Conservation (phyloP, 1,140 invertebrate genomes). For the Zaprionus kolodkinae region DNA sequence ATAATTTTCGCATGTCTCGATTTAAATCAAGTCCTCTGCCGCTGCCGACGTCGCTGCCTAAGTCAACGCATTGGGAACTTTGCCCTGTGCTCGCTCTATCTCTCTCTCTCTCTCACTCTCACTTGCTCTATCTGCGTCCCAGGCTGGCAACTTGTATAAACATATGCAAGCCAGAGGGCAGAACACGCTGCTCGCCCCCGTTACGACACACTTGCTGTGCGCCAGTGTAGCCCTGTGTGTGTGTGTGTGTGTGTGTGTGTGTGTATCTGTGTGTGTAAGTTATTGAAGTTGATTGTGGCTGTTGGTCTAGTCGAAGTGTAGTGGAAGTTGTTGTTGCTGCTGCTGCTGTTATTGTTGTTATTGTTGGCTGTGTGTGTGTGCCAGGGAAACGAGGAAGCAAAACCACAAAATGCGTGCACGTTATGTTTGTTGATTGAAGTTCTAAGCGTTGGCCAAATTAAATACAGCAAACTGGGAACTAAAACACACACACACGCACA, state of each 20-base stretch:
- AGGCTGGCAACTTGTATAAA: slow-evolving; percentile 64
- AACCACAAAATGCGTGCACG: slow-evolving; percentile 63
- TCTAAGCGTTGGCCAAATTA: slow-evolving; percentile 65
- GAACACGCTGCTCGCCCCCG: background rate
- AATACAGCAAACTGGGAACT: slow-evolving; percentile 54
- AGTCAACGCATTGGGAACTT: background rate
- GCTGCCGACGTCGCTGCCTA: background rate
- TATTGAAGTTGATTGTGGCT: slow-evolving; percentile 71
- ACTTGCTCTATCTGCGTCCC: slow-evolving; percentile 10
- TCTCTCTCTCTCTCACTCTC: too few relatives aligned
- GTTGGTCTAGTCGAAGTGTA: slow-evolving; percentile 39
- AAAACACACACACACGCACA: slow-evolving; percentile 16
- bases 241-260: slow-evolving; percentile 15
- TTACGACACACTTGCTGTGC: slow-evolving; percentile 1
- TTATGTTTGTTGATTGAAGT: slow-evolving; percentile 71
- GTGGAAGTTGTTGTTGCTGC: slow-evolving; percentile 7
- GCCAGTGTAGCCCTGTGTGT: background rate
- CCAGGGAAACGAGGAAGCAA: slow-evolving; percentile 4
- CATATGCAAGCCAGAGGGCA: slow-evolving; percentile 60
- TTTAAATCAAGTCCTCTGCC: slow-evolving; percentile 21
- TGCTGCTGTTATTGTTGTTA: slow-evolving; percentile 12
- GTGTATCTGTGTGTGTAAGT: slow-evolving; percentile 49
- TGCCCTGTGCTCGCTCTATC: background rate
- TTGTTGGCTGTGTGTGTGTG: slow-evolving; percentile 8
- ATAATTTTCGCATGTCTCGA: slow-evolving; percentile 20